A percentile compares a stretch with the other conserved stretches of the same genome.
Evolutionary conservation across 2,888 invertebrate species (phyloP).

Genomic region (Melieria crassipennis): DNA sequence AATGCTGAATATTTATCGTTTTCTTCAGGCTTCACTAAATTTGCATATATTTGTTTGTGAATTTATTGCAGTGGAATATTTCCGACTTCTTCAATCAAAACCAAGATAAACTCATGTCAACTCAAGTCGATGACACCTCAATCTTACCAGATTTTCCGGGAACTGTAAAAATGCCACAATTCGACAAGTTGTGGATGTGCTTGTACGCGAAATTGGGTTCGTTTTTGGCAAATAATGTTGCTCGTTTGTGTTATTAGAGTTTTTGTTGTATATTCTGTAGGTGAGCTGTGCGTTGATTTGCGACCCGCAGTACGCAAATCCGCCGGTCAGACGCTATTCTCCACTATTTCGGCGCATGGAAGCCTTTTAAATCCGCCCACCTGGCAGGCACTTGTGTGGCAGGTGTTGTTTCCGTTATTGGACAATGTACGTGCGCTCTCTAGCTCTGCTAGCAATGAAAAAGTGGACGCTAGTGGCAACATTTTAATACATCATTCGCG

Average conservation of each 20-base stretch:
- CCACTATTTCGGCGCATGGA: slow-evolving; percentile 96
- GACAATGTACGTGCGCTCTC: slow-evolving; percentile 85
- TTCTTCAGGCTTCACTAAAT: not conserved
- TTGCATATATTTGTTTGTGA: not conserved
- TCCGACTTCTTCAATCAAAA: slow-evolving; percentile 98
- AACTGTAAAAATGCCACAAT: slow-evolving; percentile 84
- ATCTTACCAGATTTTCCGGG: slow-evolving; percentile 86
- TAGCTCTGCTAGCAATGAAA: slow-evolving; percentile 73
- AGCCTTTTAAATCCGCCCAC: slow-evolving; percentile 85
- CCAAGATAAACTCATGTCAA: slow-evolving; percentile 82
- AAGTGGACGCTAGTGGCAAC: slow-evolving; percentile 89
- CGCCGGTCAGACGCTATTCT: slow-evolving; percentile 96
- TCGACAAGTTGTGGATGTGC: slow-evolving; percentile 97
- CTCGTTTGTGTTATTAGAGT: not conserved
- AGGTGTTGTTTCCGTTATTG: slow-evolving; percentile 93
- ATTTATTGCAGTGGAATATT: slow-evolving; percentile 91
- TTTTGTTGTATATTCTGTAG: slow-evolving; percentile 50
- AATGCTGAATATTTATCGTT: not conserved
- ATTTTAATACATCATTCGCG: slow-evolving; percentile 98
- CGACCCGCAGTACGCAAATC: slow-evolving; percentile 97
- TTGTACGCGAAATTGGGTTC: slow-evolving; percentile 81
- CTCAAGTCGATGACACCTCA: slow-evolving; percentile 79
- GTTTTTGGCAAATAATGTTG: not conserved
- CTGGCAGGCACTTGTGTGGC: slow-evolving; percentile 95
- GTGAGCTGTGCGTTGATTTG: slow-evolving; percentile 92